phyloP scores from a whole-genome alignment of 1,140 invertebrate genomes.

The Papilio glaucus region DNA sequence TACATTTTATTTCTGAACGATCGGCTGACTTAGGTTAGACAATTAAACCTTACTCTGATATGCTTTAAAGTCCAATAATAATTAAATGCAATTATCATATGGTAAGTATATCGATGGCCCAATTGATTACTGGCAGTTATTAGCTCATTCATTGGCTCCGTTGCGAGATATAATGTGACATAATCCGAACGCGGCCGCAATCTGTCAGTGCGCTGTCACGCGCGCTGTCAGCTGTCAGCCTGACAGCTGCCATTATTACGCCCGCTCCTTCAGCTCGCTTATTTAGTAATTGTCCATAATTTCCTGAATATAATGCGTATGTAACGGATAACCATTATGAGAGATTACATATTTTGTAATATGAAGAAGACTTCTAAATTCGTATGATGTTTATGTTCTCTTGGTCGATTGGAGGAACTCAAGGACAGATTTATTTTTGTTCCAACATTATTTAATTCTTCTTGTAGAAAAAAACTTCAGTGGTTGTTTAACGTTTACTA shows the following conservation, averaged over 20 bases:
- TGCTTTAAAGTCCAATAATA: not conserved
- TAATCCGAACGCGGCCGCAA: slow-evolving; percentile 66
- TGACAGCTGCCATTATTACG: slow-evolving; percentile 51
- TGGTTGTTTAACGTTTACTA: too few relatives aligned
- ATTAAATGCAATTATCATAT: not conserved
- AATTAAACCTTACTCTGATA: slow-evolving; percentile 6
- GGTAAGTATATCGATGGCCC: slow-evolving; percentile 35
- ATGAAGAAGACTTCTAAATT: too few relatives aligned
- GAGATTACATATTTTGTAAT: too few relatives aligned
- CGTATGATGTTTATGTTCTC: too few relatives aligned
- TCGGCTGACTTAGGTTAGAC: too few relatives aligned
- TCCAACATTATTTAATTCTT: too few relatives aligned
- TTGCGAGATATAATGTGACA: slow-evolving; percentile 60
- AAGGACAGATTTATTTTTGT: too few relatives aligned
- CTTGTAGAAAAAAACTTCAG: too few relatives aligned
- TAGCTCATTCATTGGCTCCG: slow-evolving; percentile 53
- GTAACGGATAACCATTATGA: not conserved
- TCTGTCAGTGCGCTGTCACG: slow-evolving; percentile 68
- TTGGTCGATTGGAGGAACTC: too few relatives aligned
- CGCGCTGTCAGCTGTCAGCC: slow-evolving; percentile 55
- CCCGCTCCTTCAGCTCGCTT: slow-evolving; percentile 23
- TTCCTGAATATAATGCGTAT: slow-evolving; percentile 14
- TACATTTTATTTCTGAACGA: too few relatives aligned
- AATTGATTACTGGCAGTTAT: slow-evolving; percentile 61
- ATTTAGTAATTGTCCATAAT: slow-evolving; percentile 34